Conservation (phyloP, 2,888 invertebrate species). For the Drosophila mercatorum region DNA sequence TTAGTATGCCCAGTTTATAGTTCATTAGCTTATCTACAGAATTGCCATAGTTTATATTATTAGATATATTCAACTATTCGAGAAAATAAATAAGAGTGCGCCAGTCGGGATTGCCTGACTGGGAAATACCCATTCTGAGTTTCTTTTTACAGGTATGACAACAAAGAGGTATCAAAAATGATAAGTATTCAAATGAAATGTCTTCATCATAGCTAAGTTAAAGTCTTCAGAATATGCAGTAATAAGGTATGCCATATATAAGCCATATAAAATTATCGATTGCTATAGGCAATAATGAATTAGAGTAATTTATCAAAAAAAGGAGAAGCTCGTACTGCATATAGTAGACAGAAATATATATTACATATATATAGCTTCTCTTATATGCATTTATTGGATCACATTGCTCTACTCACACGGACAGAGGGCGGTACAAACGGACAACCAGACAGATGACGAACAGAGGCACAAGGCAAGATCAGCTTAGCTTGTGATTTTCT, state of each 20-base stretch:
- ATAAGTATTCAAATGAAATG: background rate
- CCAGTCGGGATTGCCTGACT: too few species aligned
- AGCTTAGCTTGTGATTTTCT: background rate
- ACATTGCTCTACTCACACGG: too few species aligned
- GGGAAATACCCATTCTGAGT: too few species aligned
- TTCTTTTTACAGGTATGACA: too few species aligned
- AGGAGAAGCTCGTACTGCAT: background rate
- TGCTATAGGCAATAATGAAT: background rate
- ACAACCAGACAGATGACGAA: background rate
- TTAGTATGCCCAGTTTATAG: too few species aligned
- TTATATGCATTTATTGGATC: too few species aligned
- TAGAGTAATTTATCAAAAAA: background rate
- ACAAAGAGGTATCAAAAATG: too few species aligned
- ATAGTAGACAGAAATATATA: background rate
- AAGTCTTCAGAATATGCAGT: accelerated
- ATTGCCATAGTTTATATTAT: background rate
- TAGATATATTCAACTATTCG: background rate
- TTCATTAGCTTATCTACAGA: too few species aligned
- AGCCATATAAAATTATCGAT: background rate
- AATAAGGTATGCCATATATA: background rate
- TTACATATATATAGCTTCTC: too few species aligned
- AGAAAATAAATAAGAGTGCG: too few species aligned
- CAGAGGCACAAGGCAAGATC: background rate
- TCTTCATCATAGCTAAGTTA: background rate
- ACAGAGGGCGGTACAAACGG: background rate